A percentile compares a stretch with the other conserved stretches of the same genome.
These are phyloP conservation scores for Steatornis caripensis DNA, from an alignment of 2,113 vertebrate genomes.

Conservation along the genomic window DNA sequence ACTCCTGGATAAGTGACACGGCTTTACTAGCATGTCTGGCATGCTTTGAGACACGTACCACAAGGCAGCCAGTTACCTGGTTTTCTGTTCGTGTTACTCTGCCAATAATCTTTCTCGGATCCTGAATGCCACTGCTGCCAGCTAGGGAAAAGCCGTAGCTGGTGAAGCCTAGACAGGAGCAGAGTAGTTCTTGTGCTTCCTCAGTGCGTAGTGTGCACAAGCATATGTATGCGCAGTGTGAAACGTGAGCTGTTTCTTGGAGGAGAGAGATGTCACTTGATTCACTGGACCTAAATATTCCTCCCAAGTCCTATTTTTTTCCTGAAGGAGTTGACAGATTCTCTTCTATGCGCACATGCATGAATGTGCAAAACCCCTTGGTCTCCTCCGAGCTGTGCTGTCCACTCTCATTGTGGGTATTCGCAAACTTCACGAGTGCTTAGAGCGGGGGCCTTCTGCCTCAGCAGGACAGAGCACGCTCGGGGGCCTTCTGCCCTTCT, in stretches of 20 bases:
- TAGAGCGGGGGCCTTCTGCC: background rate
- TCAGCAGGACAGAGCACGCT: background rate
- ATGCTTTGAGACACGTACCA: accelerated
- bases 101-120: accelerated
- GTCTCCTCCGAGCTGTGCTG: background rate
- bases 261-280: background rate
- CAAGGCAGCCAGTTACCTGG: background rate
- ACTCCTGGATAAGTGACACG: background rate
- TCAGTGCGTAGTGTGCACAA: background rate
- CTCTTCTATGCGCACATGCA: background rate
- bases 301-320: background rate
- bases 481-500: background rate
- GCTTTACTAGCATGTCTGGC: background rate
- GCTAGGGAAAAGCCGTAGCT: background rate
- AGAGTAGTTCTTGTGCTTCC: no score
- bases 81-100: background rate
- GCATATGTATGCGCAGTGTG: accelerated
- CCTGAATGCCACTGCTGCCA: background rate
- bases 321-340: background rate
- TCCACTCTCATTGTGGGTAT: accelerated
- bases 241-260: background rate
- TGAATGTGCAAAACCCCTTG: background rate
- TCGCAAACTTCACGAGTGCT: background rate
- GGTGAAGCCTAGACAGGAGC: background rate
- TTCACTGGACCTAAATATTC: background rate